A percentile compares a stretch with the other conserved stretches of the same genome.
phyloP scores from a whole-genome alignment of 2,888 invertebrate species.

The Leucoptera coffeella region DNA sequence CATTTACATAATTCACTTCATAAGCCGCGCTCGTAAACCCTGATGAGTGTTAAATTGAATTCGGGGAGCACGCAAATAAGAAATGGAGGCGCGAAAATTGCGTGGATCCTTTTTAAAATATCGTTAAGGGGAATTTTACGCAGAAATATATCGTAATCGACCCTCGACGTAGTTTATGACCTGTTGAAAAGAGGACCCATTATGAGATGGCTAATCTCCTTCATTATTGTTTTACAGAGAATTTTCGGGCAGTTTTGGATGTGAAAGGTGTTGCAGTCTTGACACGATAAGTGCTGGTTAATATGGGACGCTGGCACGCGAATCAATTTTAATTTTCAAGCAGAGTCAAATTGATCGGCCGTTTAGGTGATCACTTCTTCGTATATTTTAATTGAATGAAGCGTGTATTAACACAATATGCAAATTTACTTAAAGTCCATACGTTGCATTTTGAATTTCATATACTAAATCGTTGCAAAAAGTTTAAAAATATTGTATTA shows the following conservation, averaged over 20 bases:
- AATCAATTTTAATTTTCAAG: too few species aligned
- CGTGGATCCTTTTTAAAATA: slow-evolving; percentile 36
- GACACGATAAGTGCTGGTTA: too few species aligned
- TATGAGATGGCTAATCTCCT: slow-evolving; percentile 14
- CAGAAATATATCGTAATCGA: slow-evolving; percentile 41
- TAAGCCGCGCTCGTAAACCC: slow-evolving; percentile 27
- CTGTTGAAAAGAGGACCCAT: slow-evolving; percentile 22
- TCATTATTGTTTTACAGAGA: slow-evolving; percentile 20
- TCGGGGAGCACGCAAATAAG: slow-evolving; percentile 41
- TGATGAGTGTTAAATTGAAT: slow-evolving; percentile 50
- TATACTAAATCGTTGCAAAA: too few species aligned
- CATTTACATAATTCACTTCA: slow-evolving; percentile 37
- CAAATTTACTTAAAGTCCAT: too few species aligned
- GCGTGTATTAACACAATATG: too few species aligned
- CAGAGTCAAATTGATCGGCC: too few species aligned
- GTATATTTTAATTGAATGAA: too few species aligned
- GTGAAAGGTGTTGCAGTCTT: too few species aligned
- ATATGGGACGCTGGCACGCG: too few species aligned
- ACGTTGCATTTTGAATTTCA: too few species aligned
- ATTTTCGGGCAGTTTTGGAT: slow-evolving; percentile 13
- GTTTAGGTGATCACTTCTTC: too few species aligned
- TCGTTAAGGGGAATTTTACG: slow-evolving; percentile 38
- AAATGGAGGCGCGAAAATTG: slow-evolving; percentile 44
- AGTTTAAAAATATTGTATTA: too few species aligned
- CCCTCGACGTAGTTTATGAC: slow-evolving; percentile 23